Evolutionary conservation across 2,888 invertebrate genomes (phyloP), one percentile per base, ranked within the genome.

Genomic region (Netelia fuscicornis): DNA sequence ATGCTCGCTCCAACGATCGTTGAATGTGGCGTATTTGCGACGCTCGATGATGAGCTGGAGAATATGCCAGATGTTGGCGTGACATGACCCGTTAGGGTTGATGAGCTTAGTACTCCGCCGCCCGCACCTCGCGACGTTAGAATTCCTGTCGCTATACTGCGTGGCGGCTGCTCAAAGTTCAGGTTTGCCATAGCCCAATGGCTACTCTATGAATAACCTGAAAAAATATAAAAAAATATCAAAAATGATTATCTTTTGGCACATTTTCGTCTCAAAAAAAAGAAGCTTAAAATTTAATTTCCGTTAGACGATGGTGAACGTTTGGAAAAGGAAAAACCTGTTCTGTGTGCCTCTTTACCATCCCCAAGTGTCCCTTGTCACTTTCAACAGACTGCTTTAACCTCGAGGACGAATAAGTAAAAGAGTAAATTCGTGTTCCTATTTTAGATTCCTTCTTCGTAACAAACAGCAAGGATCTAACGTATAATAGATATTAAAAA

Each of bases 141-240:
- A 94, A 96, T 96, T 92, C 95, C 96, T 94, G 97, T 97, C 94
- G 97, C 97, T 95, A 98, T 96, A 95, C 97, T 98, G 95, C 98
- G 96, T 94, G 97, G 97, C 92, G 97, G 96, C 95, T 97, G 97
- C 94, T 97, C 97, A 95, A 97, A 97, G 95, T 98, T 98, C 96
- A 98, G 96, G 96, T 97, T 98, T 95, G 98, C 98, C 97, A 98
- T 98, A 96, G 96, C 97, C 97, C 95, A 94, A 85, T 91, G 91
- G 90, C 92, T 90, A 89, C 92, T 88, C 90, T 90, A 90, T 89
- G 89, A 86, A 86, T 86, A 88, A 90, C 89, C 90, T 90, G 89
- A 6, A n/a, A 83, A n/a, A 30, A 20, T 44, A 20, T 2, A 9
- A 58, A 60, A 20, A 67, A 74, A 37, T 25, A 23, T 52, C 37